A percentile compares a stretch with the other conserved stretches of the same genome.
These are phyloP conservation scores for Drosophila nigricruria DNA, from an alignment of 2,888 invertebrate genomes.

Conservation along the genomic window DNA sequence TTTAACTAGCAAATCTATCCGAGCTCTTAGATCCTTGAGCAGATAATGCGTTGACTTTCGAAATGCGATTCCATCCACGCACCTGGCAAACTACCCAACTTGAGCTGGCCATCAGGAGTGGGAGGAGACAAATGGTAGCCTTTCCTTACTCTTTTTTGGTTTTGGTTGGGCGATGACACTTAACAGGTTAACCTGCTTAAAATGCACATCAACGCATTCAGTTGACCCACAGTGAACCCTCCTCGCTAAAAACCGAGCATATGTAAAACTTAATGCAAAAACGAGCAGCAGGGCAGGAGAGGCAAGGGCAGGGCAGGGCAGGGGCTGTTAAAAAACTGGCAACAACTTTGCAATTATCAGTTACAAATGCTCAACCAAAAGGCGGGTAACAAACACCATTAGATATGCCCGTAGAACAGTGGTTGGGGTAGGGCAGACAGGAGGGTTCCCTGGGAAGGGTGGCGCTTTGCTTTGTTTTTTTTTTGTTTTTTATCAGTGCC, in stretches of 20 bases:
- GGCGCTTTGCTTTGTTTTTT: constrained; percentile 2
- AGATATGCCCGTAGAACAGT: constrained; percentile 27
- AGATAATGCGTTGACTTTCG: constrained; percentile 11
- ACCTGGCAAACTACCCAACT: constrained; percentile 22
- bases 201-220: constrained; percentile 76
- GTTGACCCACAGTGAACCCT: constrained; percentile 64
- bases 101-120: not conserved
- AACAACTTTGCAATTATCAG: constrained; percentile 77
- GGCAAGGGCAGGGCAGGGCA: constrained; percentile 11
- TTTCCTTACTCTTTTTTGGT: not conserved
- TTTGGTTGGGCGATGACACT: constrained; percentile 45
- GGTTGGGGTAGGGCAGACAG: not conserved
- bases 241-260: constrained; percentile 49
- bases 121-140: constrained; percentile 15
- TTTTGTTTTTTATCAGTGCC: not conserved
- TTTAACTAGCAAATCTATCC: not conserved
- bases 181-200: constrained; percentile 79
- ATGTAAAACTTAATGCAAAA: constrained; percentile 56
- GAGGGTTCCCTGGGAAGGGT: constrained; percentile 22
- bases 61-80: constrained; percentile 3
- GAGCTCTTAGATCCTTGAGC: not conserved
- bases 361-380: constrained; percentile 65
- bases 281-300: not conserved
- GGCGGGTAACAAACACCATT: constrained; percentile 68
- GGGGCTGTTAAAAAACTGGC: constrained; percentile 28